Conservation (phyloP, 1,140 invertebrate species). For the Drosophila suzukii region DNA sequence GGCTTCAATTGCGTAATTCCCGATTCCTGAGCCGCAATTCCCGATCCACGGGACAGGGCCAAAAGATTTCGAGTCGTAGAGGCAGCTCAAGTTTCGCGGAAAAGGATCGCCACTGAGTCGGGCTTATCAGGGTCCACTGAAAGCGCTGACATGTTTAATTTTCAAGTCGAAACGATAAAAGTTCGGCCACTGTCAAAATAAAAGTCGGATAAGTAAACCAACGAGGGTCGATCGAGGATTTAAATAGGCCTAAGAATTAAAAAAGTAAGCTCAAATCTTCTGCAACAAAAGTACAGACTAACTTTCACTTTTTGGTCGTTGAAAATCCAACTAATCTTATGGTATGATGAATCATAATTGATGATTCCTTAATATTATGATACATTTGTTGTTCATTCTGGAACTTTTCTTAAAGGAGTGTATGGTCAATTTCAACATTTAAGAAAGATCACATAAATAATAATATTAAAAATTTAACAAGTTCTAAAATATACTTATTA, state of each 20-base stretch:
- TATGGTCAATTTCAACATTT: too few species aligned
- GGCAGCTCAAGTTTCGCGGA: neutral
- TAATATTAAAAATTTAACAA: too few species aligned
- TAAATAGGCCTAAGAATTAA: neutral
- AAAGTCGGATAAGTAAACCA: conserved; percentile 18
- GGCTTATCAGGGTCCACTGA: conserved; percentile 60
- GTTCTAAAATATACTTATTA: too few species aligned
- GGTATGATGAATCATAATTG: too few species aligned
- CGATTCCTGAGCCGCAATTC: neutral
- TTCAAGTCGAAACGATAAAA: conserved; percentile 60
- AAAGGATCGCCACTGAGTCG: neutral
- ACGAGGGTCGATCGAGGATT: conserved; percentile 25
- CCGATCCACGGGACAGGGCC: neutral
- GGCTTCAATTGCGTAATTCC: conserved; percentile 46
- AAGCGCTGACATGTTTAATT: conserved; percentile 80
- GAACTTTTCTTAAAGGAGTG: too few species aligned
- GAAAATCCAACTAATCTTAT: too few species aligned
- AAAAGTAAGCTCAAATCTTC: neutral
- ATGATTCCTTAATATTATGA: too few species aligned
- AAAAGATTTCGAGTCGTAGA: neutral
- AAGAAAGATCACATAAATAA: too few species aligned
- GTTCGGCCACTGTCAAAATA: conserved; percentile 46
- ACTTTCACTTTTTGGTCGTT: neutral
- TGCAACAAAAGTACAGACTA: neutral
- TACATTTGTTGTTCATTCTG: too few species aligned